Percentiles rank a stretch among this genome's conserved stretches.
Evolutionary conservation across 2,888 invertebrate species (phyloP).

Genomic region (Aromia moschata): DNA sequence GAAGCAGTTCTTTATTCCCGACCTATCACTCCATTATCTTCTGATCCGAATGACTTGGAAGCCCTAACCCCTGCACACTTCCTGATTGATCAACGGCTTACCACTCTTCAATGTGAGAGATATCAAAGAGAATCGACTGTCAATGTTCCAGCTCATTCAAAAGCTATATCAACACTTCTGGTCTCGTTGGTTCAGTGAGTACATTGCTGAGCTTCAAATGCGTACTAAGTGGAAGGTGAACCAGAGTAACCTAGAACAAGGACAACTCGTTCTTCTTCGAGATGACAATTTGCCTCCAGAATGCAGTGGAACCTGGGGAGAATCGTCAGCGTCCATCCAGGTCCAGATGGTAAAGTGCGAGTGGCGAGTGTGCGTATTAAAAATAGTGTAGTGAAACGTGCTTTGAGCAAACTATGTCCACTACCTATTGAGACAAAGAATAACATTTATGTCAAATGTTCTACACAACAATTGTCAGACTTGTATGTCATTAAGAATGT

Average conservation of each 20-base stretch:
- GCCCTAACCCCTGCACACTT: neutral
- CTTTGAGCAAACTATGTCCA: conserved; percentile 11
- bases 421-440: no score
- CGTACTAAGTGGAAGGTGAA: conserved; percentile 14
- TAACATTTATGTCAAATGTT: no score
- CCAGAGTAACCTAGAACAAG: neutral
- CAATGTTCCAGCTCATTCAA: neutral
- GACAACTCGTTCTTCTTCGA: conserved; percentile 14
- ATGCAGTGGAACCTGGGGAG: conserved; percentile 23
- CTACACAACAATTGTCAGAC: no score
- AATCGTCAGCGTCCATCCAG: conserved; percentile 21
- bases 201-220: conserved; percentile 9
- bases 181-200: conserved; percentile 17
- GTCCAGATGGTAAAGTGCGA: conserved; percentile 13
- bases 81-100: neutral
- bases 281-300: conserved; percentile 25
- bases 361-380: conserved; percentile 22
- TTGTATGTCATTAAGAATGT: no score
- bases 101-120: neutral
- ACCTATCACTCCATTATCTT: neutral
- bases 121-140: no score
- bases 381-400: conserved; percentile 14
- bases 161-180: conserved; percentile 11
- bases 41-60: neutral
- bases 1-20: neutral